Conservation (phyloP, 1,140 invertebrate species). For the Orius insidiosus region DNA sequence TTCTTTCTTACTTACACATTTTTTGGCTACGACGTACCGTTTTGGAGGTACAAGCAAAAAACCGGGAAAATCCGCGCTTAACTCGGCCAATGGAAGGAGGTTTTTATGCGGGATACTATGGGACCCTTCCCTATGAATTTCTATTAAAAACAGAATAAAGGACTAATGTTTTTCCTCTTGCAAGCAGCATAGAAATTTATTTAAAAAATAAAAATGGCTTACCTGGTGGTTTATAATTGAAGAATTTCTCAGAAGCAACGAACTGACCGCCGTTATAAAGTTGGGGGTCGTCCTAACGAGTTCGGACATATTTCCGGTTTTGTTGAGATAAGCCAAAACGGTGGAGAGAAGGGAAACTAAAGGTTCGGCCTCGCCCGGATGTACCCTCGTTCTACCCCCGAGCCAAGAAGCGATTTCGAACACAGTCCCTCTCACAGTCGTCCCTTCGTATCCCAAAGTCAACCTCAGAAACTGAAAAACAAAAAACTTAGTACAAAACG, state of each 20-base stretch:
- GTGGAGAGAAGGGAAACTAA: slow-evolving; percentile 30
- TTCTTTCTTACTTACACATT: too few relatives aligned
- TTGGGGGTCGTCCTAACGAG: slow-evolving; percentile 26
- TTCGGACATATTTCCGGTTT: slow-evolving; percentile 23
- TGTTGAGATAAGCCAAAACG: slow-evolving; percentile 31
- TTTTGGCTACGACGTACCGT: too few relatives aligned
- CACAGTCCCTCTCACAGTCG: slow-evolving; percentile 31
- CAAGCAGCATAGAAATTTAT: too few relatives aligned
- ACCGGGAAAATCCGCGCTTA: too few relatives aligned
- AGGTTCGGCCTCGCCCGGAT: slow-evolving; percentile 34
- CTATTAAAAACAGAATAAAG: too few relatives aligned
- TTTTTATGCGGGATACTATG: too few relatives aligned
- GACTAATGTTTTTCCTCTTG: too few relatives aligned
- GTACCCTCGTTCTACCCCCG: slow-evolving; percentile 27
- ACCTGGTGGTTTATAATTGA: slow-evolving; percentile 34
- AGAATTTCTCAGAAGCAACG: slow-evolving; percentile 28
- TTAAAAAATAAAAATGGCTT: too few relatives aligned
- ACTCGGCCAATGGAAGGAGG: too few relatives aligned
- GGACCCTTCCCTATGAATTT: too few relatives aligned
- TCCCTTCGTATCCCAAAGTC: slow-evolving; percentile 45
- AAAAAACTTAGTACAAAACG: not conserved
- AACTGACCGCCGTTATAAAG: slow-evolving; percentile 31
- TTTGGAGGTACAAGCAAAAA: too few relatives aligned
- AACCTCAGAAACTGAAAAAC: slow-evolving; percentile 39
- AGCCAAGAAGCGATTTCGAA: slow-evolving; percentile 26